Conservation (phyloP, 2,888 invertebrate genomes). For the Spisula subtruncata region DNA sequence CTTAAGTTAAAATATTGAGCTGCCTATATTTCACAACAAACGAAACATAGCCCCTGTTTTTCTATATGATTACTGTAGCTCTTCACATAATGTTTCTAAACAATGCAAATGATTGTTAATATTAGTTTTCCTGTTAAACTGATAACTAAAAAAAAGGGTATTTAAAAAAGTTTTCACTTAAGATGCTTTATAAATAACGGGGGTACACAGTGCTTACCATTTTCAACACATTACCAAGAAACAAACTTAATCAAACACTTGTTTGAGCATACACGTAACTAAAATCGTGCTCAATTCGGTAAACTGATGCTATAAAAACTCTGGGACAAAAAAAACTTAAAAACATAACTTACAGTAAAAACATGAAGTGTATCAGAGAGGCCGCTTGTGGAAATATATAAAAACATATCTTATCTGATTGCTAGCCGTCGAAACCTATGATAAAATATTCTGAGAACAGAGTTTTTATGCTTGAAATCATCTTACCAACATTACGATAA, state of each 20-base stretch:
- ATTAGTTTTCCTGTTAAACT: too few relatives aligned
- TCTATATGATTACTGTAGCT: too few relatives aligned
- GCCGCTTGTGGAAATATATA: constrained; percentile 7
- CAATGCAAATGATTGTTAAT: too few relatives aligned
- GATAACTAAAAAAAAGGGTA: too few relatives aligned
- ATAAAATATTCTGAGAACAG: constrained; percentile 43
- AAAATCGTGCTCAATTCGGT: not conserved
- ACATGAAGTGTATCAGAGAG: constrained; percentile 1
- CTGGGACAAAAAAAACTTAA: not conserved
- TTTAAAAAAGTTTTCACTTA: too few relatives aligned
- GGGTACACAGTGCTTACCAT: not conserved
- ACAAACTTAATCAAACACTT: not conserved
- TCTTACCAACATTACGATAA: not conserved
- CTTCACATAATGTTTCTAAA: too few relatives aligned
- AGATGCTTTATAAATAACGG: too few relatives aligned
- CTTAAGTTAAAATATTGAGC: too few relatives aligned
- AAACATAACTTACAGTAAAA: constrained; percentile 3
- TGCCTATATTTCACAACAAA: too few relatives aligned
- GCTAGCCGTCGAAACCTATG: constrained; percentile 32
- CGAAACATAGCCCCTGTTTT: too few relatives aligned
- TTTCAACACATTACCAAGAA: not conserved
- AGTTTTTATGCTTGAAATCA: constrained; percentile 29
- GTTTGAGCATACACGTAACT: not conserved
- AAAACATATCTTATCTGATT: constrained; percentile 40
- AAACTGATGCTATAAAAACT: not conserved